These are phyloP conservation scores for Listrodromus nycthemerus DNA, from an alignment of 2,888 invertebrate species.

Conservation along the genomic window DNA sequence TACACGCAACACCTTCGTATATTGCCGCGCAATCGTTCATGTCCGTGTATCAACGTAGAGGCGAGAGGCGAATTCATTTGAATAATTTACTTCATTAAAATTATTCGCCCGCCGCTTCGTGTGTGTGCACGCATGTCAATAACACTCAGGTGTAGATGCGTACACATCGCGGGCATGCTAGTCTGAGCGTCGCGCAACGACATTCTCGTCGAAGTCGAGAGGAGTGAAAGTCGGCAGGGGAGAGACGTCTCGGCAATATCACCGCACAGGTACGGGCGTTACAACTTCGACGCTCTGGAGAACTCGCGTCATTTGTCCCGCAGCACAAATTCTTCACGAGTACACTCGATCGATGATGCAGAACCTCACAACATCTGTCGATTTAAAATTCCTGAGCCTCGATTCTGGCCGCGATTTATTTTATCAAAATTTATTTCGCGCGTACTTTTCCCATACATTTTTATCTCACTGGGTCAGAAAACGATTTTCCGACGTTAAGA, in stretches of 20 bases:
- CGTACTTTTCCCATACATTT: too few relatives aligned
- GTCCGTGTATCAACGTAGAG: not conserved
- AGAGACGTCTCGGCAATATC: slow-evolving; percentile 39
- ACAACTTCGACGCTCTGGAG: slow-evolving; percentile 48
- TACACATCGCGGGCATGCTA: slow-evolving; percentile 5
- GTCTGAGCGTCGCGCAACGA: slow-evolving; percentile 49
- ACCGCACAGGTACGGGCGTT: slow-evolving; percentile 42
- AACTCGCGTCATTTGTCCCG: slow-evolving; percentile 50
- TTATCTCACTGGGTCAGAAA: not conserved
- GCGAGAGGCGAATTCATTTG: slow-evolving; percentile 45
- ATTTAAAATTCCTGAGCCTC: not conserved
- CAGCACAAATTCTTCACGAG: slow-evolving; percentile 3
- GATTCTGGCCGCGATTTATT: not conserved
- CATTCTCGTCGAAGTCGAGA: slow-evolving; percentile 60
- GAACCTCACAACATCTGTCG: not conserved
- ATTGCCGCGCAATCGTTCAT: not conserved
- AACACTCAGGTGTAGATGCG: not conserved
- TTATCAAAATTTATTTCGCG: too few relatives aligned
- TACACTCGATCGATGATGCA: not conserved
- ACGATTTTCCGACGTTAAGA: not conserved
- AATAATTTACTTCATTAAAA: slow-evolving; percentile 51
- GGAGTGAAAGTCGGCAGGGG: slow-evolving; percentile 62
- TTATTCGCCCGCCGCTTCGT: slow-evolving; percentile 33
- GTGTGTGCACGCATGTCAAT: not conserved
- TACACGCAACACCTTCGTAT: slow-evolving; percentile 39